phyloP scores from a whole-genome alignment of 2,888 invertebrate species.

The Dasypogon diadema region DNA sequence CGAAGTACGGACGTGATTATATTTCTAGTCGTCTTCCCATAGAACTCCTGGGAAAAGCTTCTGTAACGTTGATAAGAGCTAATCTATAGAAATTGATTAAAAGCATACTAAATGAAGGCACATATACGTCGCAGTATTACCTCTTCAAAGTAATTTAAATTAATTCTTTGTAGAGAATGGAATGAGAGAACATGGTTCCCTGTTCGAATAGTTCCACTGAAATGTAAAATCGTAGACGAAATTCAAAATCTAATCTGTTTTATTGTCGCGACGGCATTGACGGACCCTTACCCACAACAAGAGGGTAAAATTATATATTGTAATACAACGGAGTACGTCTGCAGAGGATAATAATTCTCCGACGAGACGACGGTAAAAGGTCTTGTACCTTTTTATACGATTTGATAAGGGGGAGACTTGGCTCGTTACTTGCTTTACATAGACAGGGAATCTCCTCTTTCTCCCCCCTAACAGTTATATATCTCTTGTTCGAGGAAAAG shows the following conservation, averaged over 20 bases:
- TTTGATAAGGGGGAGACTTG: slow-evolving; percentile 1
- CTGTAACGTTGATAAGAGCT: neutral
- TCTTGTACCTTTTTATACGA: slow-evolving; percentile 14
- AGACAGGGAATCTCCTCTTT: no score
- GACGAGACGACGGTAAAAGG: slow-evolving; percentile 30
- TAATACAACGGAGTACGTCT: slow-evolving; percentile 15
- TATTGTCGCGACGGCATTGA: slow-evolving; percentile 22
- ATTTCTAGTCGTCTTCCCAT: neutral
- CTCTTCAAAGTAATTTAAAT: no score
- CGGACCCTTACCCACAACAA: neutral
- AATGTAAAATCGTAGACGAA: no score
- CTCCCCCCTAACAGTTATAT: no score
- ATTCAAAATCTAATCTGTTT: no score
- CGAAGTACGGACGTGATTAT: neutral
- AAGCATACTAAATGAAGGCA: neutral
- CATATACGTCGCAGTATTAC: neutral
- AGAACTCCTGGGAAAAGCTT: neutral
- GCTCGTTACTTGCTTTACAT: neutral
- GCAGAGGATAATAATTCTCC: slow-evolving; percentile 43
- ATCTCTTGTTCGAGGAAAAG: no score
- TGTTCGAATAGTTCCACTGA: no score
- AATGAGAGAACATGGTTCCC: no score
- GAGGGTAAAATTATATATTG: neutral
- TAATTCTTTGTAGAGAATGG: neutral
- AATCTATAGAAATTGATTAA: neutral